phyloP scores from a whole-genome alignment of 35 echinoderm and acorn worm species.

The Heliocidaris erythrogramma region DNA sequence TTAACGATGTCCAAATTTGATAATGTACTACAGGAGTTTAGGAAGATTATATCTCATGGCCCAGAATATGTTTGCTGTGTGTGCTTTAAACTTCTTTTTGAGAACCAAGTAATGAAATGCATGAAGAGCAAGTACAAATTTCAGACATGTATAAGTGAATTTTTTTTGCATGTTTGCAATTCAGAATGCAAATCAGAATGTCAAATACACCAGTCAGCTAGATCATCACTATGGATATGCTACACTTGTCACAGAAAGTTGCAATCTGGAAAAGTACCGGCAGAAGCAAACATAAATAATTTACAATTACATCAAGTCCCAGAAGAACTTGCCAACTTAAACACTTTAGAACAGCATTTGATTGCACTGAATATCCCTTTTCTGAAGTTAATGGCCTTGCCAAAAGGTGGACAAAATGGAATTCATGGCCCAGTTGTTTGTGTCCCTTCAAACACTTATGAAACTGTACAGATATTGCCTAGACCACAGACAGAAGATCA shows the following conservation, averaged over 20 bases:
- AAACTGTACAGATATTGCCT: slow-evolving; percentile 57
- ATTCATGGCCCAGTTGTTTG: slow-evolving; percentile 71
- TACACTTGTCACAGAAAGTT: slow-evolving; percentile 65
- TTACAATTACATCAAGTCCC: slow-evolving; percentile 38
- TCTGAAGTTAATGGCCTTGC: slow-evolving; percentile 58
- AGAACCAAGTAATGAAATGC: slow-evolving; percentile 54
- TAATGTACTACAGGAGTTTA: slow-evolving; percentile 46
- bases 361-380: slow-evolving; percentile 60
- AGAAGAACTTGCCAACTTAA: slow-evolving; percentile 21
- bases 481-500: slow-evolving; percentile 43
- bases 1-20: neutral
- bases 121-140: slow-evolving; percentile 37
- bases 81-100: slow-evolving; percentile 56
- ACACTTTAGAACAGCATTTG: slow-evolving; percentile 59
- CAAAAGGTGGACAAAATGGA: slow-evolving; percentile 55
- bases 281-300: neutral
- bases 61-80: slow-evolving; percentile 66
- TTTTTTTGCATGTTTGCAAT: slow-evolving; percentile 49
- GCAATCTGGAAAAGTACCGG: neutral
- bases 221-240: slow-evolving; percentile 50
- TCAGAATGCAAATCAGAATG: slow-evolving; percentile 37
- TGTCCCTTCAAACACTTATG: slow-evolving; percentile 69
- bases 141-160: slow-evolving; percentile 20
- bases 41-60: slow-evolving; percentile 50
- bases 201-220: slow-evolving; percentile 32